Conservation (phyloP, 2,113 vertebrate genomes). For the Macquaria australasica region DNA sequence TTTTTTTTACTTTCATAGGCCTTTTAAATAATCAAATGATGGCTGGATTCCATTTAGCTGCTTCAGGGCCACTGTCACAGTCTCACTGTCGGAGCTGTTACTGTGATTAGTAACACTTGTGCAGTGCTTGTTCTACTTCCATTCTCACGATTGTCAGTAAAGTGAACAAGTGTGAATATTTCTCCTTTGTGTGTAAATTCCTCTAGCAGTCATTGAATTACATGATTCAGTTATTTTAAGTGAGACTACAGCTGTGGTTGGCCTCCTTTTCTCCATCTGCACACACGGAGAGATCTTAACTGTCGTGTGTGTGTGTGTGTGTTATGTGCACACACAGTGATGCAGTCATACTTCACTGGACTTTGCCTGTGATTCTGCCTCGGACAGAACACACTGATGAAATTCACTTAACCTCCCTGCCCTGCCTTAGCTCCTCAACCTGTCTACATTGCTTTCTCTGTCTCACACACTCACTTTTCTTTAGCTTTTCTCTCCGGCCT, state of each 20-base stretch:
- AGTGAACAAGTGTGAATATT: neutral
- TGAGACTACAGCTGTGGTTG: neutral
- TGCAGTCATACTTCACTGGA: conserved; percentile 51
- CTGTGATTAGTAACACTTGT: neutral
- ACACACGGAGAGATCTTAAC: conserved; percentile 29
- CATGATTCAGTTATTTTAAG: neutral
- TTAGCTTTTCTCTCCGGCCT: neutral
- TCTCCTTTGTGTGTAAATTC: neutral
- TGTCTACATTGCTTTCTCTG: conserved; percentile 15
- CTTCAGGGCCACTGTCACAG: neutral
- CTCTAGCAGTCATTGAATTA: neutral
- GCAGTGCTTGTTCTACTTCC: neutral
- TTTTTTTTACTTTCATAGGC: neutral
- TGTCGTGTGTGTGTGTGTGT: conserved; percentile 3
- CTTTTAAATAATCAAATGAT: neutral
- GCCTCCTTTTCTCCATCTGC: neutral
- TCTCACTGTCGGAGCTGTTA: neutral
- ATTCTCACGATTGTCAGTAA: neutral
- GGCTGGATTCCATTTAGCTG: neutral
- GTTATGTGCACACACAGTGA: neutral
- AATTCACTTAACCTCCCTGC: conserved; percentile 63
- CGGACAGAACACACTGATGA: conserved; percentile 39
- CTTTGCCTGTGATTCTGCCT: conserved; percentile 30
- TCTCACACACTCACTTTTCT: conserved; percentile 5
- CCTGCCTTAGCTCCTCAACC: conserved; percentile 11